phyloP scores from a whole-genome alignment of 2,797 vertebrate genomes.

The Pangasius sanitwongsei region DNA sequence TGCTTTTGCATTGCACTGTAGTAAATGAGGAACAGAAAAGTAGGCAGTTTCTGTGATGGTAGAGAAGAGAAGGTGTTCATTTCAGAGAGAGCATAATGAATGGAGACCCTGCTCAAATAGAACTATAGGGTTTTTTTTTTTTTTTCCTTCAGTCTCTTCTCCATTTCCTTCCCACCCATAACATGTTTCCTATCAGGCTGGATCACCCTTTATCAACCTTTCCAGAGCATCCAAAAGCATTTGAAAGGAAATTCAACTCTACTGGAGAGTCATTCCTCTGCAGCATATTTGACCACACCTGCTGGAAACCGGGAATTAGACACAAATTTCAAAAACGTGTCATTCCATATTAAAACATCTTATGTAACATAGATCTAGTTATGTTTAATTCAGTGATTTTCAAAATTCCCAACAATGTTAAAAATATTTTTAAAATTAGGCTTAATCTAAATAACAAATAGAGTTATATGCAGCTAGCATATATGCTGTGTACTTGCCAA shows the following conservation, averaged over 20 bases:
- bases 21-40: slow-evolving; percentile 15
- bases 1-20: slow-evolving; percentile 11
- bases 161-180: not conserved
- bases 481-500: not conserved
- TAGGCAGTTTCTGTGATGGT: not conserved
- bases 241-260: not conserved
- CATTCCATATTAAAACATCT: not conserved
- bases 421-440: not conserved
- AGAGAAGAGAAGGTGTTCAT: slow-evolving; percentile 19
- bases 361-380: not conserved
- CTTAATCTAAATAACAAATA: not conserved
- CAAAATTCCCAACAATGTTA: not conserved
- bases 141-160: not conserved
- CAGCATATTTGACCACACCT: not conserved
- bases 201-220: not conserved
- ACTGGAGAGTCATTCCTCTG: not conserved
- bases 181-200: slow-evolving; percentile 9
- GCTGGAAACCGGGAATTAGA: not conserved
- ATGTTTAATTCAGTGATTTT: not conserved
- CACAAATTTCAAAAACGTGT: not conserved
- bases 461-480: not conserved
- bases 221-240: slow-evolving; percentile 2
- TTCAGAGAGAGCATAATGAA: not conserved
- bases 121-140: not conserved
- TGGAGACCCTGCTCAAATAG: not conserved